Percentiles rank a stretch among this genome's conserved stretches.
These are phyloP conservation scores for Noctuana brunneofusca DNA, from an alignment of 2,888 invertebrate species.

Conservation along the genomic window DNA sequence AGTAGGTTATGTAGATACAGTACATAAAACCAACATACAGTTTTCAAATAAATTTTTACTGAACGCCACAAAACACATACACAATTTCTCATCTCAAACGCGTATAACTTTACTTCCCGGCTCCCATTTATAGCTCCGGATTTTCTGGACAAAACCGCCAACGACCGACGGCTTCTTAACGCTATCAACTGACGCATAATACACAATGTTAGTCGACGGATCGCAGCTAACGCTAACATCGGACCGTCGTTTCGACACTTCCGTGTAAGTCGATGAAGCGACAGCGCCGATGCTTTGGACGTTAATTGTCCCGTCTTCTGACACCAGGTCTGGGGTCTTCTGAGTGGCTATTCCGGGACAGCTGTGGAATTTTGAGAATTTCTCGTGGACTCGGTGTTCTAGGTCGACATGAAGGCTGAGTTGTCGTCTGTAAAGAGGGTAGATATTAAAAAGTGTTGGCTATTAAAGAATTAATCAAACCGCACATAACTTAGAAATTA, in stretches of 20 bases:
- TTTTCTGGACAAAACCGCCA: conserved; percentile 47
- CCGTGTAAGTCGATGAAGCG: conserved; percentile 38
- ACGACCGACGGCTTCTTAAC: conserved; percentile 51
- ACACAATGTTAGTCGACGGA: conserved; percentile 61
- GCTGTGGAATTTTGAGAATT: conserved; percentile 63
- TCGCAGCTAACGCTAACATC: conserved; percentile 53
- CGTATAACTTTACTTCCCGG: conserved; percentile 68
- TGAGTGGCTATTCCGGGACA: conserved; percentile 54
- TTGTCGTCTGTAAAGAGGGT: conserved; percentile 53
- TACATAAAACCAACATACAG: too few relatives aligned
- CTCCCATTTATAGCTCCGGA: conserved; percentile 65
- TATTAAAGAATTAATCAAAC: too few relatives aligned
- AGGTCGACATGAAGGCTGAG: conserved; percentile 61
- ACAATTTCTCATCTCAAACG: conserved; percentile 45
- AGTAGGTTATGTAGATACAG: too few relatives aligned
- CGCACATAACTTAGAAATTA: too few relatives aligned
- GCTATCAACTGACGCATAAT: conserved; percentile 57
- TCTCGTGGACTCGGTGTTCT: conserved; percentile 58
- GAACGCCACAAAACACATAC: neutral
- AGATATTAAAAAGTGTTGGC: neutral
- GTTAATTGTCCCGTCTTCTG: conserved; percentile 44
- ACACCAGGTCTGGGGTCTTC: conserved; percentile 39
- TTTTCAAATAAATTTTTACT: too few relatives aligned
- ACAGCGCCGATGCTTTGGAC: conserved; percentile 24
- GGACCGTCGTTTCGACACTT: conserved; percentile 43